Evolutionary conservation across 1,140 invertebrate species (phyloP), one percentile per base, ranked within the genome.

Genomic region (Cylas formicarius): DNA sequence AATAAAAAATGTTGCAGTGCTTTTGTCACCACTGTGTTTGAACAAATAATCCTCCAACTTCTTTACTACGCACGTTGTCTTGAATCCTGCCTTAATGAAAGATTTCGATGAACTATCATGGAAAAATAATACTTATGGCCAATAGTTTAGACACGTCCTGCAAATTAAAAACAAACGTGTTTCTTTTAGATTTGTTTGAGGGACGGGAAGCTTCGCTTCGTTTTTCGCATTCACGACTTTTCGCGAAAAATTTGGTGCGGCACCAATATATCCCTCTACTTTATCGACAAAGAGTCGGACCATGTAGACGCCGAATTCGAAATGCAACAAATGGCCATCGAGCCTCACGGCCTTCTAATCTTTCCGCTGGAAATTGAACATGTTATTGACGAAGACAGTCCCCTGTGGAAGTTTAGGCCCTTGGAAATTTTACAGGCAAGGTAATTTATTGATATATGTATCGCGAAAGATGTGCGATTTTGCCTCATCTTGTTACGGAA

Each of bases 351-450:
- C 68, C 18, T 80, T 23, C 67, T 81, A 1, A 63, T 80, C 3
- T 81, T 78, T 73, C 79, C 80, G 0, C 67, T 78, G 21, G 73
- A 73, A 1, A 71, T 81, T 0, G 71, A 74, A 14, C 77, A 81
- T 60, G 64, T 72, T 2, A 79, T 81, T 16, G 71, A 78, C 50
- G 55, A 67, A 11, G 52, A 63, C 3, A 78, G 76, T 50, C 77
- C 77, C 0, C 57, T 80, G 0, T 68, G 68, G 44, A 67, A 68
- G 16, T 67, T 78, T 19, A 63, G 66, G 27, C 71, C 62, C 37
- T 59, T 48, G 38, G 73, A 70, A 52, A 72, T 70, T 11, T 19
- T 56, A 4, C 39, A 49, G 13, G 28, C 43, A 45, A 52, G 44
- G 53, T 58, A 42, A 37, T 13, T 26, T n/a, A 9, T n/a, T n/a